Conservation (phyloP, 2,888 invertebrate genomes). For the Hyposoter dolosus region DNA sequence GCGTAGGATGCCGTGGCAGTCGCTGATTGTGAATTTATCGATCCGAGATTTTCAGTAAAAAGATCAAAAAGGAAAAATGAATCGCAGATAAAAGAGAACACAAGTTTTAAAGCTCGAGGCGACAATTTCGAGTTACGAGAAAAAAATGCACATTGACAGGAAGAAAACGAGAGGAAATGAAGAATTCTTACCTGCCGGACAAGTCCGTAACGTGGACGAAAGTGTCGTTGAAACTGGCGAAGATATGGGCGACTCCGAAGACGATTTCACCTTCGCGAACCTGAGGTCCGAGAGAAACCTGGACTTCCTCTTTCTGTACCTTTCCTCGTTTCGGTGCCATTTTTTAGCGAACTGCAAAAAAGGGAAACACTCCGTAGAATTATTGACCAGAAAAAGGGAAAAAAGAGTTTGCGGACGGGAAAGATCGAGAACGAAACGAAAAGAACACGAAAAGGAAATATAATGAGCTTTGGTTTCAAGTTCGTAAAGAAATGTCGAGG, state of each 20-base stretch:
- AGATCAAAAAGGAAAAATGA: too few relatives aligned
- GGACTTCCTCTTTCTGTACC: conserved; percentile 98
- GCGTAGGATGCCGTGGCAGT: background rate
- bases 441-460: background rate
- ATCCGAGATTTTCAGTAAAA: too few relatives aligned
- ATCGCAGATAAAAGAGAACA: background rate
- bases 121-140: background rate
- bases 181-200: conserved; percentile 91
- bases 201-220: conserved; percentile 99
- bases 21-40: background rate
- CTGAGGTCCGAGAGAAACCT: conserved; percentile 97
- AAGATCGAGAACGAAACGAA: background rate
- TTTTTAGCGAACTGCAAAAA: conserved; percentile 85
- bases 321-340: conserved; percentile 99
- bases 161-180: background rate
- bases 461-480: background rate
- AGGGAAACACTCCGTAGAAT: conserved; percentile 32
- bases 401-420: background rate
- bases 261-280: conserved; percentile 98
- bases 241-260: conserved; percentile 99
- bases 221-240: conserved; percentile 99
- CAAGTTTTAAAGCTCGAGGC: background rate
- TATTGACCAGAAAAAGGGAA: background rate
- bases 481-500: background rate
- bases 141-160: background rate